Percentiles rank a stretch among this genome's conserved stretches.
Conservation (phyloP, 2,797 vertebrate species). For the Cirrhinus mrigala region DNA sequence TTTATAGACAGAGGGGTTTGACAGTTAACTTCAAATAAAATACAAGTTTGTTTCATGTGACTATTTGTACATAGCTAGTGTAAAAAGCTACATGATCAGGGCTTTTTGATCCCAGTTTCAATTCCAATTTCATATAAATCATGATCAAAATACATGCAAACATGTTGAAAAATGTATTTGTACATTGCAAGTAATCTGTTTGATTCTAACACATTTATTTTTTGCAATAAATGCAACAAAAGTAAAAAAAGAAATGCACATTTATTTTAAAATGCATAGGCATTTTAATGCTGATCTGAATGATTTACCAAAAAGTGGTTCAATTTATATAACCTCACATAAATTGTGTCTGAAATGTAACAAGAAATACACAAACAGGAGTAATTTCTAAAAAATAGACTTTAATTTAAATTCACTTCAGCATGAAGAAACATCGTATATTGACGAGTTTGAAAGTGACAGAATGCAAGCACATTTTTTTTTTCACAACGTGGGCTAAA, state of each 20-base stretch:
- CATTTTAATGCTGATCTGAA: background rate
- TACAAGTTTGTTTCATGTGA: background rate
- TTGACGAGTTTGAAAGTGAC: conserved; percentile 3
- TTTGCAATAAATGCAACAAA: background rate
- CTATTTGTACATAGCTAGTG: background rate
- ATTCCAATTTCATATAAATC: background rate
- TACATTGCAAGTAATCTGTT: background rate
- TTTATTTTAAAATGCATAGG: background rate
- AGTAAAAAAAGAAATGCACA: background rate
- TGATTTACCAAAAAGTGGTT: background rate
- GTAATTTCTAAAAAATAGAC: conserved; percentile 42
- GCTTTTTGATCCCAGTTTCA: background rate
- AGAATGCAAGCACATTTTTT: background rate
- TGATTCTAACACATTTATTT: too few relatives aligned
- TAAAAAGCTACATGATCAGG: background rate
- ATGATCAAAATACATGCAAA: background rate
- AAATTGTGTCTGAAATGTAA: background rate
- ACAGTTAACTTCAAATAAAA: background rate
- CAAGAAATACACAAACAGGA: background rate
- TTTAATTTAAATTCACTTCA: conserved; percentile 34
- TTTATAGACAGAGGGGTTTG: too few relatives aligned
- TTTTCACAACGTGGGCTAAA: background rate
- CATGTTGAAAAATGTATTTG: background rate
- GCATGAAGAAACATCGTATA: background rate
- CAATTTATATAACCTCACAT: background rate